Evolutionary conservation across 2,888 invertebrate species (phyloP).

Genomic region (Xestoiulus laeticollis): DNA sequence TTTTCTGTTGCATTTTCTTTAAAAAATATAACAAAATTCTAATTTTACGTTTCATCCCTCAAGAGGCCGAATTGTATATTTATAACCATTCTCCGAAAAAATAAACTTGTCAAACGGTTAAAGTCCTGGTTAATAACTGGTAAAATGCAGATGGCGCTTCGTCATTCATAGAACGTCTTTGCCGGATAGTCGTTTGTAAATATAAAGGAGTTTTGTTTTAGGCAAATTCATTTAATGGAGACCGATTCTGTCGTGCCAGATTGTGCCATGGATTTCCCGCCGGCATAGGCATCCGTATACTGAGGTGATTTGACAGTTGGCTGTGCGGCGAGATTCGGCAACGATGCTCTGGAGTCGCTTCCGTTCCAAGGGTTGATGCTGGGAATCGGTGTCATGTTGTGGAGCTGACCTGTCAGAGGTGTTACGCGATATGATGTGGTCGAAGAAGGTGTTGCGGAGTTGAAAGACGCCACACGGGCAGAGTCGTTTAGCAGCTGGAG

Average conservation of each 20-base stretch:
- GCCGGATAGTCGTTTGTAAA: background rate
- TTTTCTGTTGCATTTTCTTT: background rate
- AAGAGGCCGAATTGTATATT: background rate
- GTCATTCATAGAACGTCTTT: background rate
- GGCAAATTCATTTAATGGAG: background rate
- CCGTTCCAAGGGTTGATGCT: conserved; percentile 19
- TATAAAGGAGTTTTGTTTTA: background rate
- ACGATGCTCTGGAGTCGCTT: background rate
- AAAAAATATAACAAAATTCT: background rate
- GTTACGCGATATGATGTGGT: background rate
- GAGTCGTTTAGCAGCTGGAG: conserved; percentile 57
- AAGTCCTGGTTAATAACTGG: background rate
- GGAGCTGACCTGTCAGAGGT: background rate
- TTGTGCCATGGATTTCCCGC: background rate
- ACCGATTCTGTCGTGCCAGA: background rate
- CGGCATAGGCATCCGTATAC: background rate
- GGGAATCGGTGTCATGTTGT: background rate
- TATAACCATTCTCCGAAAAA: background rate
- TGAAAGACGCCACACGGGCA: conserved; percentile 38
- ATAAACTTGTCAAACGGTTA: background rate
- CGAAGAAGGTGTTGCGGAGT: background rate
- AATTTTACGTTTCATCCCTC: background rate
- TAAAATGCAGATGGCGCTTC: background rate
- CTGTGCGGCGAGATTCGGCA: background rate
- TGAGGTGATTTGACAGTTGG: background rate